Base-by-base conservation (phyloP, 2,888 invertebrate species). In the Aporophyla nigra region DNA sequence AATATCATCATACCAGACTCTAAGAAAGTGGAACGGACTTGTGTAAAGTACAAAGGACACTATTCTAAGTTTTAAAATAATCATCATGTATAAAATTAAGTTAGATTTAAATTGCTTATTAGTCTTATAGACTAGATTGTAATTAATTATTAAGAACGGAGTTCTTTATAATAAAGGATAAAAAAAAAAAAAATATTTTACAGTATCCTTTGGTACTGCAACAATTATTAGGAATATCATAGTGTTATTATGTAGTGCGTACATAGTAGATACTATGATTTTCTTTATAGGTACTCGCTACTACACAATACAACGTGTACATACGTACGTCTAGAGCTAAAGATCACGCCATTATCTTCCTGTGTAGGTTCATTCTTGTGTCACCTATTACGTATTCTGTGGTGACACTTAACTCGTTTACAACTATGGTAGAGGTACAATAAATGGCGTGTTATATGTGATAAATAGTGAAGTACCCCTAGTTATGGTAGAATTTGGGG, bases 301-400 rank as follows among this genome's bases (percentile, higher is more conserved):
- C 27, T 54, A 59, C 68, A 49, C 53, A 80, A 53, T 75, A 59
- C 58, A 40, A 69, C 40, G 69, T 76, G 76, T 75, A 43, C 33
- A 56, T 56, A 43, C 33, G 62, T 56, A 63, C 33, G 46, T 54
- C 58, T 21, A 33, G 67, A 43, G 68, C 14, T 71, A 54, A 76
- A 71, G 72, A 69, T 78, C 77, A 72, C 49, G 21, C 53, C 40
- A 63, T 78, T 69, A 72, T 71, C 54, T 76, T 61, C 33, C 51
- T 76, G 12, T 19, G 56, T 33, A 56, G 27, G 43, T 62, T 66
- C 49, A 73, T 65, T 62, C 61, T 61, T 6, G 51, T 51, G 54
- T 10, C 43, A 46, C 43, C 43, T 46, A 12, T 46, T 46, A 46
- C 10, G 43, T 46, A 46, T 46, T 46, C 10, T 6, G 51, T 51